Evolutionary conservation across 1,140 invertebrate species (phyloP), one percentile per base, ranked within the genome.

Genomic region (Tachypleus tridentatus): DNA sequence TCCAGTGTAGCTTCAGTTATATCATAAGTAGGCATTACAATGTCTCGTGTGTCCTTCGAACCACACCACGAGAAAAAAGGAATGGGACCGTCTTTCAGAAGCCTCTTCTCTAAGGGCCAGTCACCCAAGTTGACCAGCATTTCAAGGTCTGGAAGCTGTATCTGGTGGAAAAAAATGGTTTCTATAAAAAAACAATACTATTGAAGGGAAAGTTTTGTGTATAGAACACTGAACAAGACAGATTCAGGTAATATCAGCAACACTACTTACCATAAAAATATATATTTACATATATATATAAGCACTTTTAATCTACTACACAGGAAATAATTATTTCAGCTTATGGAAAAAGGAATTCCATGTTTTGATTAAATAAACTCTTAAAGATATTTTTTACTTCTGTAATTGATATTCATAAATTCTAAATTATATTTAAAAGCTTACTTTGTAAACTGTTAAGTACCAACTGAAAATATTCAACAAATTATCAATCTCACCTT

Each of bases 31-130:
- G 95, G 95, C 80, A 97, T 82, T 61, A 95, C 82, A 76, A 98
- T 95, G 78, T 98, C 95, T 71, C 81, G 78, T 4, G 86, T 86
- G 67, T 87, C 83, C 61, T 84, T 79, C 68, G 91, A 95, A 3
- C 92, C 92, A 80, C 94, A 97, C 94, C 95, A 98, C 52, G 93
- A 96, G 75, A 98, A 92, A 63, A 98, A 86, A n/a, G 94, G 93
- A 69, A 87, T 81, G 10, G 79, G 76, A 56, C 78, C 75, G 10
- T 76, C 69, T 57, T 53, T 64, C 3, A 67, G 81, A 52, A 72
- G 64, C 64, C 70, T 74, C 51, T 76, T 72, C 56, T 77, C 76
- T 9, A 98, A 76, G 8, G 95, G 94, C 93, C 93, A 98, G 77
- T 98, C 94, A 11, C 94, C 94, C 10, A 98, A 80, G 80, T 98